A percentile compares a stretch with the other conserved stretches of the same genome.
Evolutionary conservation across 2,797 vertebrate genomes (phyloP).

Genomic region (Astyanax mexicanus): DNA sequence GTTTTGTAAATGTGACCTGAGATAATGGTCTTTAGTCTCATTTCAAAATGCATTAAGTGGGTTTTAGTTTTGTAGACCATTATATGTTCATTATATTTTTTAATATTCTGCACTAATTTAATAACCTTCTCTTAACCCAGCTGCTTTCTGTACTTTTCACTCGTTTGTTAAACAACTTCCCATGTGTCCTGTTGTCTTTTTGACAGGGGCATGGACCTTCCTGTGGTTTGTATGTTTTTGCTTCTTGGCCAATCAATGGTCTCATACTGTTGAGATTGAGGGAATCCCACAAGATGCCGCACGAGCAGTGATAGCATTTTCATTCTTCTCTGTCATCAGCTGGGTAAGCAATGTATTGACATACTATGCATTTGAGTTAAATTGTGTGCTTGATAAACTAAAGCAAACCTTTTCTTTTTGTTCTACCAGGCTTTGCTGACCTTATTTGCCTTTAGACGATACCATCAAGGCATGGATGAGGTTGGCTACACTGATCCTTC

Average conservation of each 20-base stretch:
- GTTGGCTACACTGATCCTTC: constrained; percentile 87
- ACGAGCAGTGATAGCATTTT: constrained; percentile 86
- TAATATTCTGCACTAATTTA: no score
- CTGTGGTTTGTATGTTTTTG: constrained; percentile 96
- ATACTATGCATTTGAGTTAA: not conserved
- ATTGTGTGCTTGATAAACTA: constrained; percentile 29
- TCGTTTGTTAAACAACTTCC: not conserved
- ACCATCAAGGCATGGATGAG: constrained; percentile 83
- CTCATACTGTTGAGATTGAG: rapidly evolving
- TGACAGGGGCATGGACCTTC: constrained; percentile 85
- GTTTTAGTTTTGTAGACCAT: not conserved
- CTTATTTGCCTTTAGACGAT: constrained; percentile 81
- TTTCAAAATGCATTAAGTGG: not conserved
- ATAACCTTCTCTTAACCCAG: not conserved
- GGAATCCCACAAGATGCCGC: constrained; percentile 70
- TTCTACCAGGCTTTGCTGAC: constrained; percentile 77
- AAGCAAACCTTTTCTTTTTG: constrained; percentile 16
- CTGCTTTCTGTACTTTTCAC: not conserved
- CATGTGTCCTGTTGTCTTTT: not conserved
- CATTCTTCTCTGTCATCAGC: constrained; percentile 90
- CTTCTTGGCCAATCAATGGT: constrained; percentile 90
- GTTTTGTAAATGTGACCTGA: not conserved
- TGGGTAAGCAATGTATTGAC: constrained; percentile 82
- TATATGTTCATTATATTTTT: not conserved
- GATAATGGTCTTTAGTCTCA: not conserved